Evolutionary conservation across 2,888 invertebrate species (phyloP).

Genomic region (Anaspis maculata): DNA sequence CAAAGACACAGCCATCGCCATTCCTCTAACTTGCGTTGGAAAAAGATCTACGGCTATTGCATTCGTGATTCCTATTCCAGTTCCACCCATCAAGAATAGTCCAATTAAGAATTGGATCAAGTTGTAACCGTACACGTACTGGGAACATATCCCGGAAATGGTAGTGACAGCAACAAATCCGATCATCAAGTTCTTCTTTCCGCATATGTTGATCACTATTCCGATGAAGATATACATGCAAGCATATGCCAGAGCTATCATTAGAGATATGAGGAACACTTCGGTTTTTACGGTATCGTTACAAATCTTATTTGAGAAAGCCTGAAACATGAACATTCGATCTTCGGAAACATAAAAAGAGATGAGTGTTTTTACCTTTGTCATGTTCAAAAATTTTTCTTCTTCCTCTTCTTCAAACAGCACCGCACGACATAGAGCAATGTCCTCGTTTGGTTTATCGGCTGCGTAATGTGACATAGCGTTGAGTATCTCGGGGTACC

Average conservation of each 20-base stretch:
- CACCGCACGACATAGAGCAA: slow-evolving; percentile 32
- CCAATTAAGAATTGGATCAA: slow-evolving; percentile 29
- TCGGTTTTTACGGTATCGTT: slow-evolving; percentile 32
- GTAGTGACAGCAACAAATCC: slow-evolving; percentile 27
- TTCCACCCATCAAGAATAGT: slow-evolving; percentile 34
- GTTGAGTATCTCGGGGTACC: slow-evolving; percentile 54
- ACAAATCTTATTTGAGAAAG: slow-evolving; percentile 19
- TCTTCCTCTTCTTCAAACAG: slow-evolving; percentile 15
- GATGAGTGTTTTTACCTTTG: neutral
- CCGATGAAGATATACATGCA: slow-evolving; percentile 34
- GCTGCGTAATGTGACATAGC: slow-evolving; percentile 36
- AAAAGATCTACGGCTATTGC: slow-evolving; percentile 39
- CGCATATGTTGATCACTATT: slow-evolving; percentile 42
- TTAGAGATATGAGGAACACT: slow-evolving; percentile 33
- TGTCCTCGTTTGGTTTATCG: slow-evolving; percentile 21
- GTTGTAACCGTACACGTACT: slow-evolving; percentile 26
- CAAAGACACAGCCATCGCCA: slow-evolving; percentile 46
- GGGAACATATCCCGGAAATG: slow-evolving; percentile 32
- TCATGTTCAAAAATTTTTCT: neutral
- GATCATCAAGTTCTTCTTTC: slow-evolving; percentile 46
- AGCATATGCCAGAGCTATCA: slow-evolving; percentile 30
- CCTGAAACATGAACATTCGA: neutral
- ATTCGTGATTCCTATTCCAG: slow-evolving; percentile 35
- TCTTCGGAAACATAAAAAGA: too few species aligned
- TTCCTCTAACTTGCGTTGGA: slow-evolving; percentile 42